Evolutionary conservation across 2,888 invertebrate species (phyloP), one percentile per base, ranked within the genome.

Genomic region (Dicroscelio sp.): DNA sequence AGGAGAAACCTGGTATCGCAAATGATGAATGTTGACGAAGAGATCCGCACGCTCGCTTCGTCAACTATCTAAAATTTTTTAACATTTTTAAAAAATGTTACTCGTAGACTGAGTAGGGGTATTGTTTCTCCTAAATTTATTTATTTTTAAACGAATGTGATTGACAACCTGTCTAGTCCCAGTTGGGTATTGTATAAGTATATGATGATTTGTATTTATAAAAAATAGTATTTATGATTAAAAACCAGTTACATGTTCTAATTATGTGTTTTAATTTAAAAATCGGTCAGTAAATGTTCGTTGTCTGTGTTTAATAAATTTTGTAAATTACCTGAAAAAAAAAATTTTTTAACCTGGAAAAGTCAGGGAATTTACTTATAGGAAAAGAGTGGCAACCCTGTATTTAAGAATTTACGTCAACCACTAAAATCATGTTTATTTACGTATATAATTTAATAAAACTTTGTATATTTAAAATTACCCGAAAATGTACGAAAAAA

Each of bases 371-470:
- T 27, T 60, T 60, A 25, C 27, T 27, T 2, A 60, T 60, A 30
- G 27, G 60, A 60, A 60, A 60, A 60, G 2, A 60, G 60, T 60
- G 60, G 60, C 60, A 60, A 60, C 27, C 60, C 60, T 60, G 25
- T 6, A 58, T n/a, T n/a, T n/a, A n/a, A n/a, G n/a, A n/a, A n/a
- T n/a, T n/a, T n/a, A n/a, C n/a, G n/a, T n/a, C n/a, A n/a, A n/a
- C n/a, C n/a, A n/a, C n/a, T n/a, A n/a, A n/a, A n/a, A n/a, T n/a
- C n/a, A n/a, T n/a, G n/a, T n/a, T n/a, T n/a, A n/a, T n/a, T n/a
- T n/a, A n/a, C n/a, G n/a, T n/a, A n/a, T n/a, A n/a, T n/a, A n/a
- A n/a, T n/a, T n/a, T n/a, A n/a, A n/a, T n/a, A n/a, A n/a, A n/a
- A n/a, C n/a, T n/a, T n/a, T n/a, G n/a, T n/a, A n/a, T n/a, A n/a